phyloP scores from a whole-genome alignment of 2,113 vertebrate genomes.

The Ursus arctos region DNA sequence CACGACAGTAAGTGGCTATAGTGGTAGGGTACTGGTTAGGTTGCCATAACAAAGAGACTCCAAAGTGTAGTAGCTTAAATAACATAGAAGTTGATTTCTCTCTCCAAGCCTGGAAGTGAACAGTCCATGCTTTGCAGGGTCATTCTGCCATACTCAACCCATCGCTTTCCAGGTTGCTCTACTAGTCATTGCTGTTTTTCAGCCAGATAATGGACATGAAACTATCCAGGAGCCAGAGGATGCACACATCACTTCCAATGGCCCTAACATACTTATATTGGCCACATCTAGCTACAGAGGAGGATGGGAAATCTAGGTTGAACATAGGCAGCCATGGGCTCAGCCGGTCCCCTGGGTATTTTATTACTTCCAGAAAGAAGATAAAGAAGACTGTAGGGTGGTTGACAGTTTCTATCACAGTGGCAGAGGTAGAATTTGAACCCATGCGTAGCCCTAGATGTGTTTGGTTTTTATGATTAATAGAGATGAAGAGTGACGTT shows the following conservation, averaged over 20 bases:
- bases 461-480: background rate
- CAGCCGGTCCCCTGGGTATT: background rate
- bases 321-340: background rate
- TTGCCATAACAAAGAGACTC: background rate
- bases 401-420: background rate
- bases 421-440: background rate
- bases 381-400: background rate
- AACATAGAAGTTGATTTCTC: slow-evolving; percentile 18
- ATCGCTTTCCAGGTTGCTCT: background rate
- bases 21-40: background rate
- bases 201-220: background rate
- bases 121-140: background rate
- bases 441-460: background rate
- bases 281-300: background rate
- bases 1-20: background rate
- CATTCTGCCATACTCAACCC: background rate
- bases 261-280: background rate
- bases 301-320: background rate
- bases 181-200: background rate
- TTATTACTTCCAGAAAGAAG: background rate
- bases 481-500: background rate
- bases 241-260: background rate
- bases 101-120: background rate
- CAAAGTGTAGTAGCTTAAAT: background rate
- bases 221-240: background rate